These are phyloP conservation scores for Neostethus bicornis DNA, from an alignment of 2,797 vertebrate species.

Conservation along the genomic window DNA sequence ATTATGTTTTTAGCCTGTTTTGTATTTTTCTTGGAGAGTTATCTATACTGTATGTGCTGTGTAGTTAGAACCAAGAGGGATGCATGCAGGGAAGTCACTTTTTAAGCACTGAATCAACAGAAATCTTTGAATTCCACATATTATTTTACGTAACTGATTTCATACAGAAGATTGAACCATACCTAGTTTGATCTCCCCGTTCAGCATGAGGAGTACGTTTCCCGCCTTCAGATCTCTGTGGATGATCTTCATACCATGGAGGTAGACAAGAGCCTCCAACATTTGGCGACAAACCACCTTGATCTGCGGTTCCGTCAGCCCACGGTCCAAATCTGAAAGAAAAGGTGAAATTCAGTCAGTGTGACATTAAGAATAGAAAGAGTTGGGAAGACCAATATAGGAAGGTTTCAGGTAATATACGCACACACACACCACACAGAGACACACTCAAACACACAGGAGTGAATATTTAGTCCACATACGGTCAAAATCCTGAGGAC, in stretches of 20 bases:
- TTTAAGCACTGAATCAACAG: too few relatives aligned
- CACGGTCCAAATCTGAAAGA: conserved; percentile 89
- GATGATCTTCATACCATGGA: conserved; percentile 95
- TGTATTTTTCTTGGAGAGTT: background rate
- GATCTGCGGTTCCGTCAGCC: conserved; percentile 92
- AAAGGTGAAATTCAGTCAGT: conserved; percentile 1
- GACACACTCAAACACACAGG: too few relatives aligned
- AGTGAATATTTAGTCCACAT: conserved; percentile 3
- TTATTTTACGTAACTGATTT: too few relatives aligned
- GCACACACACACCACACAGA: conserved; percentile 14
- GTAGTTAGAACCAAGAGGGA: too few relatives aligned
- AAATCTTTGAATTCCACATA: too few relatives aligned
- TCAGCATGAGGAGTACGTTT: conserved; percentile 92
- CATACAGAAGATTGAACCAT: too few relatives aligned
- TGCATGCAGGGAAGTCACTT: too few relatives aligned
- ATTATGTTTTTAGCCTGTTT: too few relatives aligned
- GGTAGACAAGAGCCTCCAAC: conserved; percentile 91
- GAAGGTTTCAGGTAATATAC: conserved; percentile 1
- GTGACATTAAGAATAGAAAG: background rate
- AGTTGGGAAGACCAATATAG: background rate
- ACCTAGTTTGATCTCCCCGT: conserved; percentile 96
- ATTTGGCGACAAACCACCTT: conserved; percentile 93
- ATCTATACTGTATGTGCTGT: too few relatives aligned
- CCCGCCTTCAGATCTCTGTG: conserved; percentile 98
- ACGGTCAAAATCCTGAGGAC: conserved; percentile 3